These are phyloP conservation scores for Hydrotaea diabolus DNA, from an alignment of 2,888 invertebrate genomes.

Conservation along the genomic window DNA sequence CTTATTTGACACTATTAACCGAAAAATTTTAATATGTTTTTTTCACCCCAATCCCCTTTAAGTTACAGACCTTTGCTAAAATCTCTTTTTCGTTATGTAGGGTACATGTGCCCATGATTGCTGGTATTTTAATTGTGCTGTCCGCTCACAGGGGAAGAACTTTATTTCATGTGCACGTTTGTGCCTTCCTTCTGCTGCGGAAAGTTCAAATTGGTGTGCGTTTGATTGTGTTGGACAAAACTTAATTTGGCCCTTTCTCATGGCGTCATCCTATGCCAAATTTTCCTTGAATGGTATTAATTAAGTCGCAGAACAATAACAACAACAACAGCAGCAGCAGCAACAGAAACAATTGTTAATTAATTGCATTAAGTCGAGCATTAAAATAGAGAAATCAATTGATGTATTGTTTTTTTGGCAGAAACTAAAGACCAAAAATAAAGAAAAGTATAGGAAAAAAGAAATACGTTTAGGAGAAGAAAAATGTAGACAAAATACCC, in stretches of 20 bases:
- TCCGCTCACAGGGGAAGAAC: background rate
- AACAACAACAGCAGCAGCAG: conserved; percentile 2
- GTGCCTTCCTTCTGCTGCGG: background rate
- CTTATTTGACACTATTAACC: too few relatives aligned
- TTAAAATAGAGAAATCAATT: conserved; percentile 14
- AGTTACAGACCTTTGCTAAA: too few relatives aligned
- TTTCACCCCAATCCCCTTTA: too few relatives aligned
- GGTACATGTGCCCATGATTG: too few relatives aligned
- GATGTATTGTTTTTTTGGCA: background rate
- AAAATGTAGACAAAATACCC: too few relatives aligned
- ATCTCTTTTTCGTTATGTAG: too few relatives aligned
- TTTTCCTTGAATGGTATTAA: conserved; percentile 34
- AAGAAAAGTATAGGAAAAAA: too few relatives aligned
- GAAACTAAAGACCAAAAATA: too few relatives aligned
- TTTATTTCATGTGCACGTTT: background rate
- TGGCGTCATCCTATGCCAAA: background rate
- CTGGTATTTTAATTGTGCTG: too few relatives aligned
- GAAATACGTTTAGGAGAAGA: too few relatives aligned
- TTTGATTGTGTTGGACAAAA: background rate
- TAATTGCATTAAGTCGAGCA: conserved; percentile 45
- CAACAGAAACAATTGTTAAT: conserved; percentile 48
- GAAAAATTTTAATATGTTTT: too few relatives aligned
- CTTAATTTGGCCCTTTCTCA: background rate
- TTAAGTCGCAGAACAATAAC: too few relatives aligned
- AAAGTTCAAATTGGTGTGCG: background rate